These are phyloP conservation scores for Aurelia aurita complex sp. Pacific DNA, from an alignment of 30 jellyfish, hydroid and myxozoan species.

Conservation along the genomic window DNA sequence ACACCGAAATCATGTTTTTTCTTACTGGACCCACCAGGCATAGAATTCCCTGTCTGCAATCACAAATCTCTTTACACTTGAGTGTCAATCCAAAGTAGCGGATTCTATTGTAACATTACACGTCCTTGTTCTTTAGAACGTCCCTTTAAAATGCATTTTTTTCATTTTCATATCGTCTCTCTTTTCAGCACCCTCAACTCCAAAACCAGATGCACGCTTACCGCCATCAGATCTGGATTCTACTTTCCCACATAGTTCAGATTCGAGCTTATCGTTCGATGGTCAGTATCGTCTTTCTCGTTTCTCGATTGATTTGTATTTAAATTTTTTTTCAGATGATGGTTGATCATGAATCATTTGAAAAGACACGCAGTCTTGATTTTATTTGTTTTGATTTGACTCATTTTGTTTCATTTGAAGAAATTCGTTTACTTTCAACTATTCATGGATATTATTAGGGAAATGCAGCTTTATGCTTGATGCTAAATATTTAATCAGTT, in stretches of 20 bases:
- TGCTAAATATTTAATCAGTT: too few relatives aligned
- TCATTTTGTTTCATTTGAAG: too few relatives aligned
- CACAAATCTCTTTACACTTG: too few relatives aligned
- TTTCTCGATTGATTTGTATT: background rate
- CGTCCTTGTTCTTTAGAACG: background rate
- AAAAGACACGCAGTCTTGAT: background rate
- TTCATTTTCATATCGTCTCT: background rate
- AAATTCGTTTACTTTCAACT: too few relatives aligned
- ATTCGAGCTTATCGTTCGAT: slow-evolving; percentile 62
- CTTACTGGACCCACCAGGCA: too few relatives aligned
- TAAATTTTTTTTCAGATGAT: background rate
- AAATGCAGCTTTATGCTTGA: too few relatives aligned
- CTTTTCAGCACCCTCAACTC: slow-evolving; percentile 31
- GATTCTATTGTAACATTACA: too few relatives aligned
- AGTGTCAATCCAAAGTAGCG: too few relatives aligned
- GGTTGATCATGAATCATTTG: background rate
- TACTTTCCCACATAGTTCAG: slow-evolving; percentile 72
- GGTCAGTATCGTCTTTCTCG: slow-evolving; percentile 1
- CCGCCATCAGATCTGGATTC: slow-evolving; percentile 71
- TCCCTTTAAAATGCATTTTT: background rate
- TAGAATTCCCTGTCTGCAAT: too few relatives aligned
- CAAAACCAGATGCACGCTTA: slow-evolving; percentile 12
- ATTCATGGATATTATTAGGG: too few relatives aligned
- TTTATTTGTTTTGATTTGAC: too few relatives aligned
- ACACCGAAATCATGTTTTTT: too few relatives aligned